Percentiles rank a stretch among this genome's conserved stretches.
Conservation (phyloP, 23 tunicate genomes). For the Diplosoma virens region DNA sequence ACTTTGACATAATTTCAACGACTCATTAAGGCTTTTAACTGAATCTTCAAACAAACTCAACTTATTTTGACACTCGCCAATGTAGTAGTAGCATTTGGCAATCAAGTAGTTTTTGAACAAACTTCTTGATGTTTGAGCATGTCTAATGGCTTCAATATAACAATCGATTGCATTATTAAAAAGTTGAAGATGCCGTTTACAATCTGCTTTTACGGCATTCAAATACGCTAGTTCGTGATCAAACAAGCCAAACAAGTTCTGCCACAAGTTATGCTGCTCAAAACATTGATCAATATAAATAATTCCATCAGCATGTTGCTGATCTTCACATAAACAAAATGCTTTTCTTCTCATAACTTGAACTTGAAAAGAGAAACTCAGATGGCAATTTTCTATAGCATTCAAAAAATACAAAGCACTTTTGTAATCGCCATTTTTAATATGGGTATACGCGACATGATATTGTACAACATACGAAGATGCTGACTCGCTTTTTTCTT, state of each 20-base stretch:
- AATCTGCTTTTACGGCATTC: neutral
- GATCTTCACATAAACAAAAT: neutral
- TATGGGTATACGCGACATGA: neutral
- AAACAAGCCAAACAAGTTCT: no score
- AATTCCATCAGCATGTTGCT: neutral
- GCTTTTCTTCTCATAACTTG: slow-evolving; percentile 24
- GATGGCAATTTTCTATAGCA: no score
- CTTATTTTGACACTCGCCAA: neutral
- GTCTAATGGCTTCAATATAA: neutral
- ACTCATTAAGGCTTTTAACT: neutral
- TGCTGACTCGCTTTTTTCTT: neutral
- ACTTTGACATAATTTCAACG: neutral
- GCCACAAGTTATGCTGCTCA: no score
- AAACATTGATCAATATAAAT: neutral
- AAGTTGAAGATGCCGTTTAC: neutral
- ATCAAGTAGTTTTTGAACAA: neutral
- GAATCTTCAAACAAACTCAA: neutral
- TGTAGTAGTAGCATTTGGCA: neutral
- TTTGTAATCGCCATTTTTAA: neutral
- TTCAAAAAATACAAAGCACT: neutral
- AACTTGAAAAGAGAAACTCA: neutral
- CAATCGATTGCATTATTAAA: neutral
- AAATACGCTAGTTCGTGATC: neutral
- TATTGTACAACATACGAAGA: neutral
- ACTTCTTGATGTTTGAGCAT: neutral